Evolutionary conservation across 2,797 vertebrate genomes (phyloP).

Genomic region (Coranthus polyacanthus): DNA sequence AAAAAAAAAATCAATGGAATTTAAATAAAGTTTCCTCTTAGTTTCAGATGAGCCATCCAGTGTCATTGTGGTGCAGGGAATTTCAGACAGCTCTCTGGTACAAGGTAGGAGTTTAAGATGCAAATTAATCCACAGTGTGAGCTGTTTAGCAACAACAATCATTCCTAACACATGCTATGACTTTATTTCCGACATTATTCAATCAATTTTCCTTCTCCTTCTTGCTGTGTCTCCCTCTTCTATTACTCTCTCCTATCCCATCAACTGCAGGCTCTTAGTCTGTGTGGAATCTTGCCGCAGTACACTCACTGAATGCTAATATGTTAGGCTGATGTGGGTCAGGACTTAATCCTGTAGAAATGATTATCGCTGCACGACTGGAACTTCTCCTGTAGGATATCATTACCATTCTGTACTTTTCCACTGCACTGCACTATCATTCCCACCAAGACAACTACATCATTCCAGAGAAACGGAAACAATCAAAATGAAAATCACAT

Average conservation of each 20-base stretch:
- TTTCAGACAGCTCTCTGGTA: slow-evolving; percentile 25
- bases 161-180: slow-evolving; percentile 5
- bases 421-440: slow-evolving; percentile 57
- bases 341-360: slow-evolving; percentile 84
- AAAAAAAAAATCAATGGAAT: slow-evolving; percentile 33
- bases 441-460: slow-evolving; percentile 60
- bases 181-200: slow-evolving; percentile 52
- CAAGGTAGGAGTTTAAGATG: slow-evolving; percentile 36
- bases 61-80: slow-evolving; percentile 15
- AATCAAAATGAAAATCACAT: slow-evolving; percentile 59
- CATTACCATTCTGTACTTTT: slow-evolving; percentile 78
- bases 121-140: slow-evolving; percentile 33
- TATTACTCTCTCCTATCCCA: slow-evolving; percentile 53
- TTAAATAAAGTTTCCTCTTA: slow-evolving; percentile 42
- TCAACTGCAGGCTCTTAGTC: slow-evolving; percentile 68
- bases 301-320: slow-evolving; percentile 81
- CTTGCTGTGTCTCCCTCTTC: slow-evolving; percentile 48
- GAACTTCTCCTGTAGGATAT: slow-evolving; percentile 81
- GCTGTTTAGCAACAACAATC: slow-evolving; percentile 26
- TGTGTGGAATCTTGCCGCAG: slow-evolving; percentile 72
- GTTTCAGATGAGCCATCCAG: slow-evolving; percentile 11
- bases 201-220: slow-evolving; percentile 44
- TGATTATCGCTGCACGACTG: slow-evolving; percentile 80
- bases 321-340: slow-evolving; percentile 81
- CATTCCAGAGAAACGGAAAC: slow-evolving; percentile 54